Base-by-base conservation (phyloP, 2,888 invertebrate species). In the Polydrusus tereticollis region DNA sequence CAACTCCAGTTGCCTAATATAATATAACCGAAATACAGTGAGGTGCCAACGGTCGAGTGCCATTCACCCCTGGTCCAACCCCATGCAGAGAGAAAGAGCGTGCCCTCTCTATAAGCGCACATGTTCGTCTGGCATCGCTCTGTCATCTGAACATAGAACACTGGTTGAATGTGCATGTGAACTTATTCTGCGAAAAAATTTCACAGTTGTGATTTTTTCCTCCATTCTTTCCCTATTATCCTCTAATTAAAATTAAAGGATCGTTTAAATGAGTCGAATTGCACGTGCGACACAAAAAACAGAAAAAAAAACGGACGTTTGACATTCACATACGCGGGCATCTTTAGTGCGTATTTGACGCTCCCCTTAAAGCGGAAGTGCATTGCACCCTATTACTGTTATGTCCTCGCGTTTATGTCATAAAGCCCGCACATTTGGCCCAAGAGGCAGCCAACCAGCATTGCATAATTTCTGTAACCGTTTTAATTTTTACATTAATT, bases 381-480 rank as follows among this genome's bases (percentile, higher is more conserved):
- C 67, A 50, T 38, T 68, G 62, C 69, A 69, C 69, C 69, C 69
- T 62, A n/a, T n/a, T n/a, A n/a, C n/a, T n/a, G n/a, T n/a, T n/a
- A n/a, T n/a, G n/a, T n/a, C n/a, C n/a, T n/a, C n/a, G n/a, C n/a
- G n/a, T 43, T 59, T 57, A 20, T 47, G 45, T 57, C 43, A 45
- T 43, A 57, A 66, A 59, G 55, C 69, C 69, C 60, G 62, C 62
- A 69, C 69, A 62, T 69, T 47, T 20, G 45, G 45, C 12, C 10
- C 6, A 4, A 47, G 12, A 47, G 10, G 14, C 14, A 41, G 7
- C 6, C 21, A n/a, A n/a, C n/a, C n/a, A n/a, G 45, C 18, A n/a
- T 47, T 12, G 45, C 20, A 10, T 47, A 7, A 16, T 21, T 20
- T 16, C 8, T 21, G 6, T 4, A 47, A 21, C 45, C 45, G 45